A percentile compares a stretch with the other conserved stretches of the same genome.
Evolutionary conservation across 2,888 invertebrate genomes (phyloP).

Genomic region (Cremastinae sp.): DNA sequence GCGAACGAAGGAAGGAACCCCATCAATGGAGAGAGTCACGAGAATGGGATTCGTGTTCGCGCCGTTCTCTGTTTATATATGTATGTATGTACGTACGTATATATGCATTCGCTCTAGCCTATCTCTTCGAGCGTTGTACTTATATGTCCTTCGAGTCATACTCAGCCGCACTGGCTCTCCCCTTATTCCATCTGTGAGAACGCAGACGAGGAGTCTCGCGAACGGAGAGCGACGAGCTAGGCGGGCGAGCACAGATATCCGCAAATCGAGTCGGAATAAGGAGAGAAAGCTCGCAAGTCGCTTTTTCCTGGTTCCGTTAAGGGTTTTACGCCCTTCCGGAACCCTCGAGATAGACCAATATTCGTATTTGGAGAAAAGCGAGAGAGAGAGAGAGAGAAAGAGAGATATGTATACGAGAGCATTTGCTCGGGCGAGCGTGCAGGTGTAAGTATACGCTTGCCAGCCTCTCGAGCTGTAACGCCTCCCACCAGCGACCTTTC

Average conservation of each 20-base stretch:
- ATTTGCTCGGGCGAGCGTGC: conserved; percentile 56
- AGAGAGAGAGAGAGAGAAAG: no score
- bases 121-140: not conserved
- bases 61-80: conserved; percentile 55
- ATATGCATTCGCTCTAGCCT: not conserved
- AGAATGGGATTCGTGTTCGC: conserved; percentile 62
- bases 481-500: conserved; percentile 26
- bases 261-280: no score
- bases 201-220: no score
- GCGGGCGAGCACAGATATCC: no score
- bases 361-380: no score
- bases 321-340: no score
- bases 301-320: no score
- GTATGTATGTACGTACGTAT: conserved; percentile 48
- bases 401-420: not conserved
- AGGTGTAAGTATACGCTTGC: conserved; percentile 58
- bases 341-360: not conserved
- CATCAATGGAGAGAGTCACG: conserved; percentile 54
- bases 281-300: no score
- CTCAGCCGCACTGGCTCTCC: no score
- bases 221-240: no score
- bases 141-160: no score
- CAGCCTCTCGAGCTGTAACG: conserved; percentile 33
- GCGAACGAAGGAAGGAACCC: conserved; percentile 32
- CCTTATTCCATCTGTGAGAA: no score